Evolutionary conservation across 2,113 vertebrate genomes (phyloP).

Genomic region (Rana temporaria): DNA sequence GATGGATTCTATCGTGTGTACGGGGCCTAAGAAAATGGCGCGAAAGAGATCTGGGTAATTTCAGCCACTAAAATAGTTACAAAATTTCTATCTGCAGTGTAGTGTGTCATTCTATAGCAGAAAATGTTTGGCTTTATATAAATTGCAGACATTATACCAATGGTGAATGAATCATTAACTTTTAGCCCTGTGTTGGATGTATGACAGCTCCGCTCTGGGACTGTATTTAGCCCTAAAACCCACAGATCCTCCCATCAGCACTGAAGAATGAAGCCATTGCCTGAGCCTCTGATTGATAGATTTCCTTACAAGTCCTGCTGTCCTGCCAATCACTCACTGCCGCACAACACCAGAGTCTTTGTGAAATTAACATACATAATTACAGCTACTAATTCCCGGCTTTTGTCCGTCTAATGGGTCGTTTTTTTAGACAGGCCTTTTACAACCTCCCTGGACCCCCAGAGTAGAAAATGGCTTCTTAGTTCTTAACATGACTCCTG

Average conservation of each 20-base stretch:
- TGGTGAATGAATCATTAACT: too few relatives aligned
- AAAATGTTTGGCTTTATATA: too few relatives aligned
- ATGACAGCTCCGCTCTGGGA: neutral
- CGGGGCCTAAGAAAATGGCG: too few relatives aligned
- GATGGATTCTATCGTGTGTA: too few relatives aligned
- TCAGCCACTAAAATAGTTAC: too few relatives aligned
- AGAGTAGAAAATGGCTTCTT: neutral
- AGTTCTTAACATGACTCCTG: neutral
- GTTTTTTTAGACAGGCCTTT: conserved; percentile 33
- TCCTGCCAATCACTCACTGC: neutral
- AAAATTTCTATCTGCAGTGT: too few relatives aligned
- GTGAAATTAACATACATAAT: conserved; percentile 23
- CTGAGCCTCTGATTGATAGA: neutral
- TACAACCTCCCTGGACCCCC: conserved; percentile 34
- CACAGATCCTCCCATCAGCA: neutral
- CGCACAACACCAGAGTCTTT: neutral
- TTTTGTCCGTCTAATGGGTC: conserved; percentile 35
- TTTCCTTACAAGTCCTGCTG: neutral
- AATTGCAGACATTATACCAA: too few relatives aligned
- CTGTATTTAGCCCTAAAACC: neutral
- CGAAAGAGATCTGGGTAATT: too few relatives aligned
- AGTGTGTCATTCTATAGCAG: too few relatives aligned
- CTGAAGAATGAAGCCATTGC: neutral
- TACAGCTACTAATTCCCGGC: neutral
- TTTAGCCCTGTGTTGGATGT: too few relatives aligned